Evolutionary conservation across 2,797 vertebrate species (phyloP).

Genomic region (Alectoris magna): DNA sequence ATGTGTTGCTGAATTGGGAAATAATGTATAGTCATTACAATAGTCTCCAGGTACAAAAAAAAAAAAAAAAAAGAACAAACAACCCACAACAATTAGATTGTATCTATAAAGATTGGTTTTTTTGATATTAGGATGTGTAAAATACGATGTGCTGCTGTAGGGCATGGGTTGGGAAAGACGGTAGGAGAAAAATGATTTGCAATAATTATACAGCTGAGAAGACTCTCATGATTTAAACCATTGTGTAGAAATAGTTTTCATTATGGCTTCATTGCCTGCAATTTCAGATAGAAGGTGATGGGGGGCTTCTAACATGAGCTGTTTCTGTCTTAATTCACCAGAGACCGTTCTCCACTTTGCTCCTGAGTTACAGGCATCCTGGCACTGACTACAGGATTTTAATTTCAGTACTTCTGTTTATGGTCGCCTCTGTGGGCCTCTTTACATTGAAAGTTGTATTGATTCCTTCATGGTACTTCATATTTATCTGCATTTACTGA

Average conservation of each 20-base stretch:
- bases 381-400: background rate
- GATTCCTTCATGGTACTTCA: background rate
- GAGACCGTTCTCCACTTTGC: background rate
- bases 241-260: conserved; percentile 9
- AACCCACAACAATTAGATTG: background rate
- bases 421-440: background rate
- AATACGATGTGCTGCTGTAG: background rate
- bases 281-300: conserved; percentile 10
- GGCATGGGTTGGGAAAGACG: background rate
- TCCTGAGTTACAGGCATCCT: background rate
- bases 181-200: conserved; percentile 32
- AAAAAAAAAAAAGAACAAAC: background rate
- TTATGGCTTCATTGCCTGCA: background rate
- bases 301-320: background rate
- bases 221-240: background rate
- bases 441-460: background rate
- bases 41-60: background rate
- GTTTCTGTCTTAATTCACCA: conserved; percentile 6
- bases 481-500: background rate
- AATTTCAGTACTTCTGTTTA: background rate
- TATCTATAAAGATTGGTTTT: background rate
- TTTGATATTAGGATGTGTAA: conserved; percentile 5
- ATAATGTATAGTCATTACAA: background rate
- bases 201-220: conserved; percentile 18
- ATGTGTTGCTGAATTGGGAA: background rate